Evolutionary conservation across 1,140 invertebrate genomes (phyloP).

Genomic region (Trigoniulus corallinus): DNA sequence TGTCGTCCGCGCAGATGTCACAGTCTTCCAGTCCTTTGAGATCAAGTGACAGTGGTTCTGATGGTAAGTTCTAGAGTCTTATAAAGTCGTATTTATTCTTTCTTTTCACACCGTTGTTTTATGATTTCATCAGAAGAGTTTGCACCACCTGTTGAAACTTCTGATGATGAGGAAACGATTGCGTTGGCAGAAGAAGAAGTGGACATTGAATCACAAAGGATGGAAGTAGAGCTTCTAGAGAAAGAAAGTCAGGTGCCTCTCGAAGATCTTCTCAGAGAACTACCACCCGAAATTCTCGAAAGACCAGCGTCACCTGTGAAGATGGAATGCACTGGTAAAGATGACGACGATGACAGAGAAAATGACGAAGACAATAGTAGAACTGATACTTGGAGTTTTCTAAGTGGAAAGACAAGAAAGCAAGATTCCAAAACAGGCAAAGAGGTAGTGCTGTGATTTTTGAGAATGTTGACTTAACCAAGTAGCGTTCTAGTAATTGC

Average conservation of each 20-base stretch:
- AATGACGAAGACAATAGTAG: neutral
- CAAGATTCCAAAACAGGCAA: neutral
- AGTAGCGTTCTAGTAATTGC: too few relatives aligned
- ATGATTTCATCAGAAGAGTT: constrained; percentile 55
- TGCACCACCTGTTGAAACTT: constrained; percentile 52
- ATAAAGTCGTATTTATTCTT: too few relatives aligned
- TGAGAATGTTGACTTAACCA: constrained; percentile 18
- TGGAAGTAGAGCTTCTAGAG: constrained; percentile 68
- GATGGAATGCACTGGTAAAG: neutral
- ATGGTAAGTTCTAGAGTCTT: constrained; percentile 3
- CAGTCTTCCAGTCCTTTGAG: constrained; percentile 2
- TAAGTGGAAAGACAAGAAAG: neutral
- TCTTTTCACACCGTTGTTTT: neutral
- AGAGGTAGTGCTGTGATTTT: neutral
- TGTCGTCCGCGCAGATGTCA: constrained; percentile 9
- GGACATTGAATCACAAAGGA: constrained; percentile 34
- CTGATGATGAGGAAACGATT: constrained; percentile 92
- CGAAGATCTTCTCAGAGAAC: constrained; percentile 61
- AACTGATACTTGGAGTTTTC: too few relatives aligned
- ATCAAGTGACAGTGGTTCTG: constrained; percentile 2
- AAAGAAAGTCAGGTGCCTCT: constrained; percentile 80
- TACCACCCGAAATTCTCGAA: constrained; percentile 42
- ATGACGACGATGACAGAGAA: neutral
- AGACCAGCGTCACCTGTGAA: constrained; percentile 10
- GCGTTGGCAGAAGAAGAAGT: constrained; percentile 61